Percentiles rank a stretch among this genome's conserved stretches.
Evolutionary conservation across 1,140 invertebrate genomes (phyloP).

Genomic region (Schlechtendalia chinensis): DNA sequence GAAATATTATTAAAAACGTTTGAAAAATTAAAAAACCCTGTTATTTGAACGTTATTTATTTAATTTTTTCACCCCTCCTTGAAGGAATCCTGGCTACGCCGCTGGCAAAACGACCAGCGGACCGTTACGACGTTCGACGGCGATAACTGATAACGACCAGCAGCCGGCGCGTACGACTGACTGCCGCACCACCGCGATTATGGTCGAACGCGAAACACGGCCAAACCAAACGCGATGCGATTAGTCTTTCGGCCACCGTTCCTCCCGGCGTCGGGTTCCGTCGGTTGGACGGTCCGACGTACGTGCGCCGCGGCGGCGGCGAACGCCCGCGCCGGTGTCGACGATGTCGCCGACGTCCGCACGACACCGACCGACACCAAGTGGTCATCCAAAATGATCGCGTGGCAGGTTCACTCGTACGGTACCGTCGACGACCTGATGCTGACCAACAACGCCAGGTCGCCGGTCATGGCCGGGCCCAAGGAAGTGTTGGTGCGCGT

Average conservation of each 20-base stretch:
- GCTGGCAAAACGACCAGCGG: too few species aligned
- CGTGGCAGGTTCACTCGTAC: conserved; percentile 77
- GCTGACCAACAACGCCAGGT: conserved; percentile 61
- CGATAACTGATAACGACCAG: too few species aligned
- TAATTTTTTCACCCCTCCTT: too few species aligned
- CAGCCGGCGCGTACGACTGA: too few species aligned
- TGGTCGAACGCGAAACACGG: not conserved
- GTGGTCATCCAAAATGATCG: conserved; percentile 59
- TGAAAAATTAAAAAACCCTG: too few species aligned
- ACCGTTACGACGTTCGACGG: too few species aligned
- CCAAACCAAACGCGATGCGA: not conserved
- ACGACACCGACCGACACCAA: not conserved
- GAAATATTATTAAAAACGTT: too few species aligned
- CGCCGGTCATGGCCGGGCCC: conserved; percentile 69
- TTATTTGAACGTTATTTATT: too few species aligned
- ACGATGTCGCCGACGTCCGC: not conserved
- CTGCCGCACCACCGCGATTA: too few species aligned
- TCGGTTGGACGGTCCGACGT: not conserved
- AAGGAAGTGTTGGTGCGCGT: conserved; percentile 78
- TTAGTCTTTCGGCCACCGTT: not conserved
- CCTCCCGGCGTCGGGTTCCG: too few species aligned
- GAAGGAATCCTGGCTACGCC: too few species aligned
- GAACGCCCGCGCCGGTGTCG: not conserved
- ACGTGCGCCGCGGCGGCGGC: too few species aligned
- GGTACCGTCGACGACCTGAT: conserved; percentile 68